phyloP scores from a whole-genome alignment of 2,888 invertebrate genomes.

The Exephanes ischioxanthus region DNA sequence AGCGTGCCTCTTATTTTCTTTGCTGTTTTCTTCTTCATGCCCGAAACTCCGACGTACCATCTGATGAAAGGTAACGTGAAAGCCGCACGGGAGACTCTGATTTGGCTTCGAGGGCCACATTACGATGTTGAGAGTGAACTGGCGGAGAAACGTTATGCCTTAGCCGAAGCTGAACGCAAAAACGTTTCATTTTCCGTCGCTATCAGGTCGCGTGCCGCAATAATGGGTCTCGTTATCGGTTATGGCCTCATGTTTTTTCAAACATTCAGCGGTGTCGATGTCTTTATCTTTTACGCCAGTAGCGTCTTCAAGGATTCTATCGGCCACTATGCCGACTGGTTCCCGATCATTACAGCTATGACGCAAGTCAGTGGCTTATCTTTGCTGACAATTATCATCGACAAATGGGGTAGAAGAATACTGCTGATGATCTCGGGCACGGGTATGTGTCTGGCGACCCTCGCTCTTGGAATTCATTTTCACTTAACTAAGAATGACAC shows the following conservation, averaged over 20 bases:
- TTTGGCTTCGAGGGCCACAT: conserved; percentile 90
- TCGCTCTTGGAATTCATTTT: conserved; percentile 91
- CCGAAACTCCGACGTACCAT: conserved; percentile 93
- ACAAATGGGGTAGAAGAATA: conserved; percentile 92
- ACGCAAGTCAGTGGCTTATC: conserved; percentile 93
- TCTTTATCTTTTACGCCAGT: conserved; percentile 92
- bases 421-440: conserved; percentile 91
- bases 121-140: conserved; percentile 90
- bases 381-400: conserved; percentile 91
- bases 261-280: conserved; percentile 94
- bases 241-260: conserved; percentile 95
- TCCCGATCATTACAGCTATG: conserved; percentile 93
- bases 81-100: conserved; percentile 90
- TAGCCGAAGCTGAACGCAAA: conserved; percentile 86
- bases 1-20: conserved; percentile 90
- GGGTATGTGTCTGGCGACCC: conserved; percentile 90
- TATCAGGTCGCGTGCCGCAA: conserved; percentile 88
- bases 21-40: conserved; percentile 92
- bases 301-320: conserved; percentile 90
- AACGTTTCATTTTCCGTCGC: conserved; percentile 87
- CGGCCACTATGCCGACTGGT: conserved; percentile 86
- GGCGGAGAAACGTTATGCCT: conserved; percentile 86
- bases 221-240: conserved; percentile 90
- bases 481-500: conserved; percentile 75
- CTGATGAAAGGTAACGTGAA: conserved; percentile 88